phyloP scores from a whole-genome alignment of 64 coral and sea anemone species.

The Pocillopora damicornis region DNA sequence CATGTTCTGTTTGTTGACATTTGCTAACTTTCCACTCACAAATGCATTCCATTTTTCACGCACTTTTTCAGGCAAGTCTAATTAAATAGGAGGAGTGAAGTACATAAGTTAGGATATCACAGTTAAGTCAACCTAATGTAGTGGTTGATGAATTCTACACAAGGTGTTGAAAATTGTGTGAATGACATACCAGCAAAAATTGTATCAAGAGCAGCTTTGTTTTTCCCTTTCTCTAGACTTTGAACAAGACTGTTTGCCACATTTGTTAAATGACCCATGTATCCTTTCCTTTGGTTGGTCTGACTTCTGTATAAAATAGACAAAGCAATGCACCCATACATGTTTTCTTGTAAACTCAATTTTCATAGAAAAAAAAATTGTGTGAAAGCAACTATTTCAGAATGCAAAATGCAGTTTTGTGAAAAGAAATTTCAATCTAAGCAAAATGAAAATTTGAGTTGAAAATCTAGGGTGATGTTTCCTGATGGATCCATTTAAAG shows the following conservation, averaged over 20 bases:
- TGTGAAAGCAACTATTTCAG: neutral
- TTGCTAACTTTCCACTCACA: conserved; percentile 84
- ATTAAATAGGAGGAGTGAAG: neutral
- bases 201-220: conserved; percentile 72
- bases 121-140: no score
- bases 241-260: conserved; percentile 83
- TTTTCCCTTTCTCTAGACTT: conserved; percentile 79
- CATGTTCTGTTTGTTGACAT: conserved; percentile 94
- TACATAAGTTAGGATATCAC: no score
- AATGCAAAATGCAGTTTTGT: no score
- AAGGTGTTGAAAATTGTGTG: neutral
- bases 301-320: neutral
- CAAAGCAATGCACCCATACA: neutral
- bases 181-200: conserved; percentile 72
- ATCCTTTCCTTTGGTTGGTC: conserved; percentile 52
- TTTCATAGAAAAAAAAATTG: neutral
- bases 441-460: no score
- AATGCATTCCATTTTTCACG: conserved; percentile 94
- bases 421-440: no score
- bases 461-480: no score
- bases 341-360: neutral
- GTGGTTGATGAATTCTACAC: neutral
- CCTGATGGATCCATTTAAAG: no score
- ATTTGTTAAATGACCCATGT: conserved; percentile 98
- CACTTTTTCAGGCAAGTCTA: conserved; percentile 88